Percentiles rank a stretch among this genome's conserved stretches.
These are phyloP conservation scores for Thera obeliscata DNA, from an alignment of 2,888 invertebrate genomes.

Conservation along the genomic window DNA sequence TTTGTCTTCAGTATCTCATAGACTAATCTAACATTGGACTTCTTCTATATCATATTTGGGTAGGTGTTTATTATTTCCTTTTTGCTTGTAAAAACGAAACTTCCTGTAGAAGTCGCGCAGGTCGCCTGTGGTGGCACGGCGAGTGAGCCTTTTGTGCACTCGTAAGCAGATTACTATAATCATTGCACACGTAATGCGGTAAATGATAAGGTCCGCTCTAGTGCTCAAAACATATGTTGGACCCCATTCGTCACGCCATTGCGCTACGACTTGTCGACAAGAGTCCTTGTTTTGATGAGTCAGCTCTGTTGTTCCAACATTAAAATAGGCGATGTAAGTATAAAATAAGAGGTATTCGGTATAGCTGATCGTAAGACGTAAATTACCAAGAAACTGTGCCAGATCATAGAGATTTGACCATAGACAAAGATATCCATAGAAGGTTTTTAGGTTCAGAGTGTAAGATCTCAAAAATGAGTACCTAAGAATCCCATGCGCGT, in stretches of 20 bases:
- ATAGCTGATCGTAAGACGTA: neutral
- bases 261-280: slow-evolving; percentile 42
- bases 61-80: too few relatives aligned
- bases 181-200: slow-evolving; percentile 81
- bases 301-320: slow-evolving; percentile 3
- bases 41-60: too few relatives aligned
- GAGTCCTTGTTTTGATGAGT: slow-evolving; percentile 6
- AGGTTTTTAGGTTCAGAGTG: too few relatives aligned
- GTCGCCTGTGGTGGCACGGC: slow-evolving; percentile 68
- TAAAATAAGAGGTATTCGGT: neutral
- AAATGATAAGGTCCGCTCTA: slow-evolving; percentile 82
- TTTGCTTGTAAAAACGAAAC: slow-evolving; percentile 39
- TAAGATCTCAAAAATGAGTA: too few relatives aligned
- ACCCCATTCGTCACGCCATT: slow-evolving; percentile 77
- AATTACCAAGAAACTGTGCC: too few relatives aligned
- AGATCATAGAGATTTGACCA: too few relatives aligned
- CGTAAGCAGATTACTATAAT: slow-evolving; percentile 83
- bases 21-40: too few relatives aligned
- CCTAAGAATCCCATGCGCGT: too few relatives aligned
- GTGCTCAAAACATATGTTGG: slow-evolving; percentile 81
- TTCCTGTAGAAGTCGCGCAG: slow-evolving; percentile 56
- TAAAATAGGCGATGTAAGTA: neutral
- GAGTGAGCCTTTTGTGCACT: slow-evolving; percentile 76
- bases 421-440: too few relatives aligned
- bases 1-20: too few relatives aligned